Base-by-base conservation (phyloP, 2,797 vertebrate genomes). In the Hoplostethus mediterraneus region DNA sequence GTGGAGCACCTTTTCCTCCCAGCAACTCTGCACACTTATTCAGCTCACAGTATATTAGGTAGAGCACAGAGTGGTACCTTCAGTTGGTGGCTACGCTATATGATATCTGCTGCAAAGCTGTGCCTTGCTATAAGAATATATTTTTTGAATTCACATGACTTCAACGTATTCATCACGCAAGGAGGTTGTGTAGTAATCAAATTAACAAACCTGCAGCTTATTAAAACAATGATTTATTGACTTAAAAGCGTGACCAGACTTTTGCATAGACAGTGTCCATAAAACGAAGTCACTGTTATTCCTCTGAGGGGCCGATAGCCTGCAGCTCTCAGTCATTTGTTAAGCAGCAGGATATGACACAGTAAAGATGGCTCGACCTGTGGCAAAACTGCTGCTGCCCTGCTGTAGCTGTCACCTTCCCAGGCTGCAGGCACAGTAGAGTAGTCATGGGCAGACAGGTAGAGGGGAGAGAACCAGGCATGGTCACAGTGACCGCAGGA, bases 1-100 rank as follows among this genome's bases (percentile, higher is more conserved):
- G 86, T 93, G 83, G 92, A 94, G 86, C 91, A 93, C 83, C 90
- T 87, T 80, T 36, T 78, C 84, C 87, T 89, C 80, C 83, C 71
- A 36, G 85, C 75, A 67, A 80, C 79, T 79, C 79, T 57, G 59
- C 67, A 76, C 69, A 71, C 63, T 52, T 80, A 56, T 80, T 82
- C 67, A 75, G 79, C 78, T 79, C 83, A 49, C 72, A 80, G 75
- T 69, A 36, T 38, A 88, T 83, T 81, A 85, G 40, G 68, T 62
- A 68, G 36, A 77, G 58, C 59, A 82, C 63, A 66, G 52, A 63
- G 31, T 31, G 28, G 10, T 44, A 30, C 47, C 31, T 60, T 25
- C 13, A 30, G 17, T 55, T 12, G 11, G 57, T 13, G 67, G 65
- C 53, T 61, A 12, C n/a, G 25, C 66, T 54, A 44, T 74, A 80